These are phyloP conservation scores for Laothoe populi DNA, from an alignment of 2,888 invertebrate species.

Conservation along the genomic window DNA sequence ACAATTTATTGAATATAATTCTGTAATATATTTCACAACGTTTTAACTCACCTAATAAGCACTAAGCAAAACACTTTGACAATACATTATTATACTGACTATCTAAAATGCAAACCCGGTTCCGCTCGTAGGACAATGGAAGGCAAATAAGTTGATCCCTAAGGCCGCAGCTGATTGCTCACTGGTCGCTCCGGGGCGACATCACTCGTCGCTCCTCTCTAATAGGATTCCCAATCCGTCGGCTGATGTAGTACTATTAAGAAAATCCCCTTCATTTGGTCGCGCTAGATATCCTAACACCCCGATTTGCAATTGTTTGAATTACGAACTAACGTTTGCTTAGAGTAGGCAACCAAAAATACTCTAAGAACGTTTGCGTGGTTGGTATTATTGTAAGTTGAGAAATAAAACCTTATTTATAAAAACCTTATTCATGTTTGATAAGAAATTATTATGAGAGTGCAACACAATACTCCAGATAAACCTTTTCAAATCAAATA, in stretches of 20 bases:
- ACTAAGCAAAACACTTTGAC: background rate
- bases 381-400: background rate
- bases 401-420: background rate
- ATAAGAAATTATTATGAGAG: too few relatives aligned
- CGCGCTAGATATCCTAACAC: constrained; percentile 14
- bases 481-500: too few relatives aligned
- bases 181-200: constrained; percentile 28
- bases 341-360: too few relatives aligned
- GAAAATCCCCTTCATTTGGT: constrained; percentile 36
- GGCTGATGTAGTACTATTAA: constrained; percentile 42
- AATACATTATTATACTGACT: background rate
- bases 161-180: constrained; percentile 56
- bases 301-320: constrained; percentile 20
- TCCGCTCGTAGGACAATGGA: constrained; percentile 50
- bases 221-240: constrained; percentile 58
- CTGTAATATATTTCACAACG: background rate
- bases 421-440: too few relatives aligned
- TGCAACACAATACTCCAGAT: too few relatives aligned
- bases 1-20: too few relatives aligned
- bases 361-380: too few relatives aligned
- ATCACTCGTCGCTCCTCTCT: constrained; percentile 39
- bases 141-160: constrained; percentile 58
- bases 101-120: constrained; percentile 23
- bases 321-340: constrained; percentile 8
- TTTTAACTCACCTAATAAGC: background rate